Percentiles rank a stretch among this genome's conserved stretches.
These are phyloP conservation scores for Tenthredo notha DNA, from an alignment of 2,888 invertebrate genomes.

Conservation along the genomic window DNA sequence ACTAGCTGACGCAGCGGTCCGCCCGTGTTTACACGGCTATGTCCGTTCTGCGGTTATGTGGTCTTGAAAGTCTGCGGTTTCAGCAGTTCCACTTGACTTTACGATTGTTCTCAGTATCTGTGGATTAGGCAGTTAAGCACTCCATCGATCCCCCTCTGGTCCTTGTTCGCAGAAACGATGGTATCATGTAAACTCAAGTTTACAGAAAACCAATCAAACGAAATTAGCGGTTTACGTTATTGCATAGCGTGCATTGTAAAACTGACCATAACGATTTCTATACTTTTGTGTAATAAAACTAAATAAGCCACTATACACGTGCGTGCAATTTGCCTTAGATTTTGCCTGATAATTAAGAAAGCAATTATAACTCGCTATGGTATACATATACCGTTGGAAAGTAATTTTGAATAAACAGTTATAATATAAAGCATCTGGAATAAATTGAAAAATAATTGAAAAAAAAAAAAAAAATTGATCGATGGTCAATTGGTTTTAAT, in stretches of 20 bases:
- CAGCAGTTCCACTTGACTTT: constrained; percentile 55
- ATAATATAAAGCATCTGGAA: neutral
- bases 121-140: constrained; percentile 13
- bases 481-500: too few relatives aligned
- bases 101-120: constrained; percentile 51
- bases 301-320: neutral
- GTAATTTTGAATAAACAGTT: neutral
- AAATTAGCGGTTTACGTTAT: constrained; percentile 1
- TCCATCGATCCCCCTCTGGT: neutral
- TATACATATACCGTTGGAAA: neutral
- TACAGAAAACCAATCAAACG: neutral
- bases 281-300: neutral
- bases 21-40: constrained; percentile 41
- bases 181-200: neutral
- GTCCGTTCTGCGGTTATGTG: constrained; percentile 46
- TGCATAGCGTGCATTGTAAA: neutral
- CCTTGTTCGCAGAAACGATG: constrained; percentile 27
- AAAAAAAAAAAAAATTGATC: too few relatives aligned
- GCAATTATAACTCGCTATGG: neutral
- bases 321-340: neutral
- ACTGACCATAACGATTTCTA: neutral
- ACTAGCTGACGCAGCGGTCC: constrained; percentile 43
- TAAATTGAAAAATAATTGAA: too few relatives aligned
- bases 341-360: too few relatives aligned
- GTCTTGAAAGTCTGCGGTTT: constrained; percentile 53